Evolutionary conservation across 2,888 invertebrate genomes (phyloP).

Genomic region (Ametastegia equiseti): DNA sequence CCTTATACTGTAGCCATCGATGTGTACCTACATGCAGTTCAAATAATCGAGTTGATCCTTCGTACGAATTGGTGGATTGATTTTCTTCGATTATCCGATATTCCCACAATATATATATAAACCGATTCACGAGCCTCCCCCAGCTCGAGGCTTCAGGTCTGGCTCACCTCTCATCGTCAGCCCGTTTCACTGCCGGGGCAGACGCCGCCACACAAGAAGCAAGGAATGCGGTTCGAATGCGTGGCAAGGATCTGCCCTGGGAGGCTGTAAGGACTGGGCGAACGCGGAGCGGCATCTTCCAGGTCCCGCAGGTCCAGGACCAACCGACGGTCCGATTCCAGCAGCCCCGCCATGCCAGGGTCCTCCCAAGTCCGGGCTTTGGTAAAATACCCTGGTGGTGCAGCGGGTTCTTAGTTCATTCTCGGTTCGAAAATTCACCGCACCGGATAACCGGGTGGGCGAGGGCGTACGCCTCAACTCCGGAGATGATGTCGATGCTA

Average conservation of each 20-base stretch:
- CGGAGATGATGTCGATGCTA: conserved; percentile 34
- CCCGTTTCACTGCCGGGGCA: conserved; percentile 15
- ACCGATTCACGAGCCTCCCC: not conserved
- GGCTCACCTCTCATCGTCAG: not conserved
- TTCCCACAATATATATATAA: too few relatives aligned
- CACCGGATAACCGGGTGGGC: conserved; percentile 9
- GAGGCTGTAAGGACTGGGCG: conserved; percentile 10
- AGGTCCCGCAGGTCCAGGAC: not conserved
- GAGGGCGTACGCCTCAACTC: conserved; percentile 32
- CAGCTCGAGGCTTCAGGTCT: conserved; percentile 2
- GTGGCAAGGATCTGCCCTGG: conserved; percentile 45
- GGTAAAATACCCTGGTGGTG: not conserved
- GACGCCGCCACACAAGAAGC: conserved; percentile 49
- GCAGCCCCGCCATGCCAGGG: too few relatives aligned
- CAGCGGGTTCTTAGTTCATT: too few relatives aligned
- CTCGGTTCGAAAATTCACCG: conserved; percentile 7
- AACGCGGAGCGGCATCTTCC: conserved; percentile 2
- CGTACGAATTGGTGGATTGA: not conserved
- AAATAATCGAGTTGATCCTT: too few relatives aligned
- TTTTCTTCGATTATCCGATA: conserved; percentile 1
- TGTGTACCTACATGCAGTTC: too few relatives aligned
- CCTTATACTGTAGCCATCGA: too few relatives aligned
- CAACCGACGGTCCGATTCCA: not conserved
- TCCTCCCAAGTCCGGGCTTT: conserved; percentile 8
- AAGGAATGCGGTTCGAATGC: conserved; percentile 51